These are phyloP conservation scores for Pseudochaenichthys georgianus DNA, from an alignment of 2,797 vertebrate genomes.

Conservation along the genomic window DNA sequence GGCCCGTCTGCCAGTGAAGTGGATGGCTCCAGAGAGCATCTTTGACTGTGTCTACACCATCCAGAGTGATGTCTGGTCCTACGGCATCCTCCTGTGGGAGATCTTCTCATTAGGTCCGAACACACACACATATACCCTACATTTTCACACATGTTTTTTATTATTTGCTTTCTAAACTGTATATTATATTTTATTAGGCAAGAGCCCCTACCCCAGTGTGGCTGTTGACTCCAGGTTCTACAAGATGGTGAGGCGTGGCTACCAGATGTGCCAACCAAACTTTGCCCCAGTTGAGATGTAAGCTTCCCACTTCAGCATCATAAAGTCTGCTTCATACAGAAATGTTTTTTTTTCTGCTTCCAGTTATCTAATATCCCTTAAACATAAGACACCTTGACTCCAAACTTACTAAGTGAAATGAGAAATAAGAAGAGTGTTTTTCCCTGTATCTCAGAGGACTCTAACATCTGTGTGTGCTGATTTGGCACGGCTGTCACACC, in stretches of 20 bases:
- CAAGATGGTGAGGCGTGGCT: slow-evolving; percentile 95
- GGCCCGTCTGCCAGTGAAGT: slow-evolving; percentile 98
- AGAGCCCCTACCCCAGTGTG: slow-evolving; percentile 95
- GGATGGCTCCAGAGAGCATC: slow-evolving; percentile 99
- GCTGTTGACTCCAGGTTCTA: slow-evolving; percentile 97
- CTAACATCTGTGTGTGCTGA: slow-evolving; percentile 54
- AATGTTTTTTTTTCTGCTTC: slow-evolving; percentile 17
- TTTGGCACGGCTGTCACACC: slow-evolving; percentile 69
- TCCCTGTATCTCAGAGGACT: slow-evolving; percentile 22
- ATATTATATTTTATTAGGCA: slow-evolving; percentile 79
- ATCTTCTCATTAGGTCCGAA: slow-evolving; percentile 98
- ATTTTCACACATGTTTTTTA: not conserved
- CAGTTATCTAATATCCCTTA: slow-evolving; percentile 20
- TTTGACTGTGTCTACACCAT: slow-evolving; percentile 97
- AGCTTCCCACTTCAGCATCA: slow-evolving; percentile 63
- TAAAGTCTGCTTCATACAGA: not conserved
- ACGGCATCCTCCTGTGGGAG: slow-evolving; percentile 98
- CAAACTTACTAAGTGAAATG: slow-evolving; percentile 18
- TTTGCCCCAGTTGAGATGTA: slow-evolving; percentile 93
- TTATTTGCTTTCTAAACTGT: not conserved
- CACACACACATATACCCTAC: not conserved
- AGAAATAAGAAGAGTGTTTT: slow-evolving; percentile 38
- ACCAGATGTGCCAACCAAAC: slow-evolving; percentile 95
- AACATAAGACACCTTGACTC: slow-evolving; percentile 14
- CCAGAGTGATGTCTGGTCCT: slow-evolving; percentile 99